These are phyloP conservation scores for Talpa occidentalis DNA, from an alignment of 2,113 vertebrate species.

Conservation along the genomic window DNA sequence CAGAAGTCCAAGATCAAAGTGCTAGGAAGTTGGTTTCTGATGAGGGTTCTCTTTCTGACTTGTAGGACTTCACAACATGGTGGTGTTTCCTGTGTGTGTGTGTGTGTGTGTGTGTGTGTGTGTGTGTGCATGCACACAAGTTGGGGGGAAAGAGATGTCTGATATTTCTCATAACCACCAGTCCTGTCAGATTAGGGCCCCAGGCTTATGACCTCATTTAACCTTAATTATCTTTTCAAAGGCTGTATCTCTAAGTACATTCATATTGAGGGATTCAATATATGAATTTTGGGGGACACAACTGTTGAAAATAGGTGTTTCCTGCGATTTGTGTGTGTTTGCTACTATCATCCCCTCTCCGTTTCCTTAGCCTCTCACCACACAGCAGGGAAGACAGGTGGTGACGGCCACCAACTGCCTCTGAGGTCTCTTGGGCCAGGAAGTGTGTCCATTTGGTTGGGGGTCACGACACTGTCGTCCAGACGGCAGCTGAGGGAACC, in stretches of 20 bases:
- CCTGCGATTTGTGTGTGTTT: not conserved
- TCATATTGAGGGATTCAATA: not conserved
- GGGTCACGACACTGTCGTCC: too few relatives aligned
- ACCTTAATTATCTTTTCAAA: too few relatives aligned
- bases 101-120: too few relatives aligned
- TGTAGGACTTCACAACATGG: not conserved
- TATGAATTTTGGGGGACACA: not conserved
- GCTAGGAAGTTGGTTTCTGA: not conserved
- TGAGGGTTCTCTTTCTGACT: not conserved
- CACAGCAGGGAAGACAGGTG: not conserved
- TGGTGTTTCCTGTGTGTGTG: not conserved
- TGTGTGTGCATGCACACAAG: too few relatives aligned
- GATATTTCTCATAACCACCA: not conserved
- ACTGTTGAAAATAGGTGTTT: not conserved
- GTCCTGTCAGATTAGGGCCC: not conserved
- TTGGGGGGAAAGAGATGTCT: too few relatives aligned
- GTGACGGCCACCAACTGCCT: not conserved
- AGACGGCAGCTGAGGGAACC: not conserved
- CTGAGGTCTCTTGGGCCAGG: not conserved
- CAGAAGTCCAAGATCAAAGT: not conserved
- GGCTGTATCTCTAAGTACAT: too few relatives aligned
- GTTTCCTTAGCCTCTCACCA: not conserved
- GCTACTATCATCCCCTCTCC: not conserved
- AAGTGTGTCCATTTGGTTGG: not conserved
- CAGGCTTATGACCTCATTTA: not conserved